A percentile compares a stretch with the other conserved stretches of the same genome.
Conservation (phyloP, 2,113 vertebrate species). For the Cichladusa arquata region DNA sequence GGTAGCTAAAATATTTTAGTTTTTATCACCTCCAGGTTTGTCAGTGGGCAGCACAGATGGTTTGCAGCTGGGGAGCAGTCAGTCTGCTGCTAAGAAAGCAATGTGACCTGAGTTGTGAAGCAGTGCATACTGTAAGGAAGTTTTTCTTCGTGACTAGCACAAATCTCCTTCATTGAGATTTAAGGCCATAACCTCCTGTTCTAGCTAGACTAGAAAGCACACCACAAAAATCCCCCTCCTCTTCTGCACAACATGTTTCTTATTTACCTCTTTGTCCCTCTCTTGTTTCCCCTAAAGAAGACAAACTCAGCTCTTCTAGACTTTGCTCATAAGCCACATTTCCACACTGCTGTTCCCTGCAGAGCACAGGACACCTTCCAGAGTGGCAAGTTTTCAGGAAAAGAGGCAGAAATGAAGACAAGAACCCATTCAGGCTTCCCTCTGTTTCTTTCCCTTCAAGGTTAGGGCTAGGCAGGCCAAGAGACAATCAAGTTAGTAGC, state of each 20-base stretch:
- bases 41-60: slow-evolving; percentile 8
- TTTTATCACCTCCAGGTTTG: background rate
- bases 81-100: background rate
- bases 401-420: background rate
- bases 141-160: background rate
- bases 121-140: background rate
- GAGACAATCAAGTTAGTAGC: background rate
- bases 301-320: background rate
- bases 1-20: background rate
- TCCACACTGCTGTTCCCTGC: background rate
- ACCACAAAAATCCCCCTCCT: background rate
- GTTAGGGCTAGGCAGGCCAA: background rate
- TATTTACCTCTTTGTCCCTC: background rate
- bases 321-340: background rate
- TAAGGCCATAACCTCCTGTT: background rate
- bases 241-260: background rate
- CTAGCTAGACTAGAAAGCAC: background rate
- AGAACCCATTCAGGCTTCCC: background rate
- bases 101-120: background rate
- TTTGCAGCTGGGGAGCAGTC: slow-evolving; percentile 7
- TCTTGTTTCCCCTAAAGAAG: background rate
- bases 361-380: background rate
- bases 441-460: background rate
- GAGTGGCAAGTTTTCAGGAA: background rate
- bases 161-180: background rate